A percentile compares a stretch with the other conserved stretches of the same genome.
These are phyloP conservation scores for Mamestra brassicae DNA, from an alignment of 2,888 invertebrate species.

Conservation along the genomic window DNA sequence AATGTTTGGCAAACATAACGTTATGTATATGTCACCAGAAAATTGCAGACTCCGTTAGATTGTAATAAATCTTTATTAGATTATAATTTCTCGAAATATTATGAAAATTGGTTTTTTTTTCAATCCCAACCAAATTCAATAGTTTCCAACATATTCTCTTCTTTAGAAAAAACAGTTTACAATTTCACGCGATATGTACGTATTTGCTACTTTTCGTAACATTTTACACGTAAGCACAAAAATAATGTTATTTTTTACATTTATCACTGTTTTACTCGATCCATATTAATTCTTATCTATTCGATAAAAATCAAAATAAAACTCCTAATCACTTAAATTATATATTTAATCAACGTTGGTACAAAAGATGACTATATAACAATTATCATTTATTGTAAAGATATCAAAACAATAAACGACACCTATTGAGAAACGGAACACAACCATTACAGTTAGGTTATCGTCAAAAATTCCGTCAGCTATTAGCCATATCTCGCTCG, in stretches of 20 bases:
- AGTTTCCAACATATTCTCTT: too few species aligned
- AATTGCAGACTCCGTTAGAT: too few species aligned
- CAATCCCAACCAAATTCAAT: too few species aligned
- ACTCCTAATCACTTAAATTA: conserved; percentile 6
- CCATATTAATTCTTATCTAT: background rate
- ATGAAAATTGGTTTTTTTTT: too few species aligned
- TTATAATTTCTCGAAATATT: too few species aligned
- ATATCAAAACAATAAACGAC: conserved; percentile 55
- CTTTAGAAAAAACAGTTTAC: too few species aligned
- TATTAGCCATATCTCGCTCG: conserved; percentile 77
- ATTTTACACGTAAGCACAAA: background rate
- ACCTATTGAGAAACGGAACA: conserved; percentile 58
- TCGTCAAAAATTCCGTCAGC: conserved; percentile 75
- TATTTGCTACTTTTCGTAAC: background rate
- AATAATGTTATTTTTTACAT: background rate
- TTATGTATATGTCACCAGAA: too few species aligned
- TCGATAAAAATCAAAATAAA: conserved; percentile 13
- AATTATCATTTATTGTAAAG: conserved; percentile 47
- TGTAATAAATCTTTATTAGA: too few species aligned
- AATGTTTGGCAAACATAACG: too few species aligned
- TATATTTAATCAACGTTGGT: conserved; percentile 32
- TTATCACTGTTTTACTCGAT: background rate
- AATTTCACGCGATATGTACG: too few species aligned
- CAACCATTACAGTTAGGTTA: conserved; percentile 69
- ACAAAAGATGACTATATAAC: conserved; percentile 18